Evolutionary conservation across 2,113 vertebrate species (phyloP).

Genomic region (Trachemys scripta): DNA sequence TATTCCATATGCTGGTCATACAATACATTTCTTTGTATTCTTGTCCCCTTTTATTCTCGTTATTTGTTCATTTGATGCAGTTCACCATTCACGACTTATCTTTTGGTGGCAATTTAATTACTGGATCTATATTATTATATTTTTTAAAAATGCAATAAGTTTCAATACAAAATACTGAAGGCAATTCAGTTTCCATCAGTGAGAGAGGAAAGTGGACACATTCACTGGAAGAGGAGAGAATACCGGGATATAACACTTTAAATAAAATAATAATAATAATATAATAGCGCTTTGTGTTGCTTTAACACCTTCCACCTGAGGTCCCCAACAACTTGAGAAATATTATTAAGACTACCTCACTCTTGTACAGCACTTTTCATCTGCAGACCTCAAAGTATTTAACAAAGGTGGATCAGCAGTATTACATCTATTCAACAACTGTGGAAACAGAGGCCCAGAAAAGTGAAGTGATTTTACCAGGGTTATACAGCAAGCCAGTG

Average conservation of each 20-base stretch:
- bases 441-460: not conserved
- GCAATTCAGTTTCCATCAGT: conserved; percentile 74
- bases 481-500: not conserved
- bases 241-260: conserved; percentile 63
- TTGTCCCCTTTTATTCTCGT: conserved; percentile 71
- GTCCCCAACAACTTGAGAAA: conserved; percentile 27
- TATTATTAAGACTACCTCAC: conserved; percentile 68
- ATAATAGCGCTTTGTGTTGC: conserved; percentile 58
- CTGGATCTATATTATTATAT: conserved; percentile 68
- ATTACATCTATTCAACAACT: not conserved
- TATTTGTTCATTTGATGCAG: conserved; percentile 63
- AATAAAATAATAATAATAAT: conserved; percentile 74
- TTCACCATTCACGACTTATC: conserved; percentile 74
- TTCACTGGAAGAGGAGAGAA: conserved; percentile 71
- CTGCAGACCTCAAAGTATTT: conserved; percentile 24
- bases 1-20: conserved; percentile 79
- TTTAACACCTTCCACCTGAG: conserved; percentile 58
- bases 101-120: conserved; percentile 78
- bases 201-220: conserved; percentile 62
- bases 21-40: conserved; percentile 77
- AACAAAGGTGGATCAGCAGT: conserved; percentile 12
- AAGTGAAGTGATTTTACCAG: not conserved
- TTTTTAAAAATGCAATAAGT: conserved; percentile 58
- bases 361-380: conserved; percentile 39
- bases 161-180: conserved; percentile 69